Evolutionary conservation across 2,888 invertebrate species (phyloP).

Genomic region (Metallyticus violacea): DNA sequence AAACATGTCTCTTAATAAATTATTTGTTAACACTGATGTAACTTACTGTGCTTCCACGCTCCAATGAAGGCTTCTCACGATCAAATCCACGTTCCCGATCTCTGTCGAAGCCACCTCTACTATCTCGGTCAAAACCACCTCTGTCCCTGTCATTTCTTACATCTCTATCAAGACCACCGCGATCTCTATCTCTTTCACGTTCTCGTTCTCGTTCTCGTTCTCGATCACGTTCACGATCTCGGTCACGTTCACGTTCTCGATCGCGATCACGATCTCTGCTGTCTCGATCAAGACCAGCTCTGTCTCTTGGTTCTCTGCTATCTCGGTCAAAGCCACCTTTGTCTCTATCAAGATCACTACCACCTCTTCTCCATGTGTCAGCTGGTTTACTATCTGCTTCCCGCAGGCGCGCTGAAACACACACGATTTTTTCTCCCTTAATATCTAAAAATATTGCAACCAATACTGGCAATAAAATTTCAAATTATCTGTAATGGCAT

Average conservation of each 20-base stretch:
- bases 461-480: no score
- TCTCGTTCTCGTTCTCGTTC: slow-evolving; percentile 33
- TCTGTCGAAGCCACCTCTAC: slow-evolving; percentile 12
- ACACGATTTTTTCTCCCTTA: no score
- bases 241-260: slow-evolving; percentile 32
- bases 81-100: slow-evolving; percentile 17
- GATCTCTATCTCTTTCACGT: slow-evolving; percentile 34
- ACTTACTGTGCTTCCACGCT: neutral
- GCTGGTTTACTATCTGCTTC: neutral
- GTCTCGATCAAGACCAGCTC: slow-evolving; percentile 31
- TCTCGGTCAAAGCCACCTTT: slow-evolving; percentile 30
- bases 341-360: neutral
- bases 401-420: neutral
- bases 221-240: slow-evolving; percentile 35
- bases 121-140: slow-evolving; percentile 26
- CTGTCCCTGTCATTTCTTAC: slow-evolving; percentile 33
- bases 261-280: slow-evolving; percentile 31
- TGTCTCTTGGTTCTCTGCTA: slow-evolving; percentile 31
- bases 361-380: neutral
- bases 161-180: slow-evolving; percentile 10
- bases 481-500: no score
- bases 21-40: no score
- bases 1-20: no score
- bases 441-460: no score
- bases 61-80: neutral